Conservation (phyloP, 2,888 invertebrate genomes). For the Philaethria dido region DNA sequence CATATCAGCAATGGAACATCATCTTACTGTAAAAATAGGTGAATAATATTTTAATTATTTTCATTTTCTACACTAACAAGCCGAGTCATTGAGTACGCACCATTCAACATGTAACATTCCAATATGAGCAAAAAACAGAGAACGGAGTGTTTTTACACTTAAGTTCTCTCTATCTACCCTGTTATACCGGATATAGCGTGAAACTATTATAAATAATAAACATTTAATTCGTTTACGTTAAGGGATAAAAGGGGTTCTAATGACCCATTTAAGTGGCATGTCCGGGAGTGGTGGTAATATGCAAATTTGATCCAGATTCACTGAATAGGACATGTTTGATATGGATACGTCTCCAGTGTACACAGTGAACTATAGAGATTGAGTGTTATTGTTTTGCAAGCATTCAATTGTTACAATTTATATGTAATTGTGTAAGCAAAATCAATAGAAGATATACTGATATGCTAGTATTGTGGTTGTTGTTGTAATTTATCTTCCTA, state of each 20-base stretch:
- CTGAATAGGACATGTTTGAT: background rate
- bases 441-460: background rate
- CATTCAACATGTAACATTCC: too few species aligned
- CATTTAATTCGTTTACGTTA: background rate
- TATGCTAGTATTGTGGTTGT: background rate
- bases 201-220: background rate
- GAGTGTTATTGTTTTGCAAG: background rate
- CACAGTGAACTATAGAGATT: background rate
- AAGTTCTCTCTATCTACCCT: too few species aligned
- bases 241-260: background rate
- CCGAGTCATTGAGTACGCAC: too few species aligned
- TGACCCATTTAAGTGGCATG: background rate
- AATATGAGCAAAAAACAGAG: too few species aligned
- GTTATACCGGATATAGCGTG: too few species aligned
- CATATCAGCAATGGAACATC: too few species aligned
- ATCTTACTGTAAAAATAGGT: too few species aligned
- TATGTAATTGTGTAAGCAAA: background rate
- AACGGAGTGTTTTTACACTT: too few species aligned
- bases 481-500: background rate
- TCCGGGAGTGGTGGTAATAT: constrained; percentile 6
- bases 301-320: constrained; percentile 4
- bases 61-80: too few species aligned
- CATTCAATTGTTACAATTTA: background rate
- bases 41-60: too few species aligned
- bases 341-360: background rate